Conservation (phyloP, 2,113 vertebrate genomes). For the Clinocottus analis region DNA sequence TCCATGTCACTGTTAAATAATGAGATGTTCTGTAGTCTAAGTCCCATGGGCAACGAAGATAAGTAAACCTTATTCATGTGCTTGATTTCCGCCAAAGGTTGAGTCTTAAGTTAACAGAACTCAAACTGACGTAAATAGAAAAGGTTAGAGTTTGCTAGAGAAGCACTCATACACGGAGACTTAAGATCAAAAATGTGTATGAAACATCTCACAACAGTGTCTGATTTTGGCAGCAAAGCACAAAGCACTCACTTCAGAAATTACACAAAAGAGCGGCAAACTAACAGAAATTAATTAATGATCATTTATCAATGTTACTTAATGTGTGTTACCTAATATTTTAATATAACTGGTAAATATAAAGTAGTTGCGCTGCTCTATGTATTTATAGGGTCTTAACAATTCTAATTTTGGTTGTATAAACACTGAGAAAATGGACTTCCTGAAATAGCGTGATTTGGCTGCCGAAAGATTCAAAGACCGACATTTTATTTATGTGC, state of each 20-base stretch:
- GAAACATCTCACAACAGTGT: not conserved
- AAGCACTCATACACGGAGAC: not conserved
- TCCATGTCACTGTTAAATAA: slow-evolving; percentile 65
- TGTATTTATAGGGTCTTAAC: not conserved
- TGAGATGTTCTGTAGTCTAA: slow-evolving; percentile 51
- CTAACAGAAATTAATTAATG: not conserved
- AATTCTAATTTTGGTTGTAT: slow-evolving; percentile 5
- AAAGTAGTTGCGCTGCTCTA: too few species aligned
- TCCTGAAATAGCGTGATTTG: slow-evolving; percentile 15
- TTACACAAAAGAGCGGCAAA: not conserved
- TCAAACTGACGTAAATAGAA: slow-evolving; percentile 2
- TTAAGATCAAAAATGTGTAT: not conserved
- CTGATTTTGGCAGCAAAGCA: not conserved
- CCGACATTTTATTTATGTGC: slow-evolving; percentile 9
- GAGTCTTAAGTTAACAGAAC: slow-evolving; percentile 13
- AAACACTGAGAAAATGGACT: not conserved
- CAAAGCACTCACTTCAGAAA: not conserved
- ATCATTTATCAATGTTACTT: too few species aligned
- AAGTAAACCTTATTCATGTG: slow-evolving; percentile 32
- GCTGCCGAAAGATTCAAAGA: not conserved
- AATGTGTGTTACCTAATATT: too few species aligned
- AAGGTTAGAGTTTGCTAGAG: not conserved
- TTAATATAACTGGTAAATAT: too few species aligned
- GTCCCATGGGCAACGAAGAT: slow-evolving; percentile 41
- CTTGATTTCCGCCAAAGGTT: slow-evolving; percentile 28